These are phyloP conservation scores for Brachyrhaphis roseni DNA, from an alignment of 2,797 vertebrate genomes.

Conservation along the genomic window DNA sequence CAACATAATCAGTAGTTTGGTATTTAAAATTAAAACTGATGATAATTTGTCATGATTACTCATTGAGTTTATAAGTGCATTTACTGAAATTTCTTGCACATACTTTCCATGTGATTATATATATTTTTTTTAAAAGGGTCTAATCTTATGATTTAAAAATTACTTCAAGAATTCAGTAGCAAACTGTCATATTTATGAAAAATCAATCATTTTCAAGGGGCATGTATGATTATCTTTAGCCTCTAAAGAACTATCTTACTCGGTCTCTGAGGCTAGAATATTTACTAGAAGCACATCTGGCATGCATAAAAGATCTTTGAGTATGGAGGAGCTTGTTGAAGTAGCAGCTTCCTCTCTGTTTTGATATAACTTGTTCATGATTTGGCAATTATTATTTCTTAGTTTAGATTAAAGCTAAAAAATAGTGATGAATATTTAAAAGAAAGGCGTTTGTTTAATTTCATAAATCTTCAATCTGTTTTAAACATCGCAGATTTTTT, in stretches of 20 bases:
- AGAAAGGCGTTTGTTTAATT: neutral
- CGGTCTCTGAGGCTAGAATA: neutral
- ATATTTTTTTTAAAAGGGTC: neutral
- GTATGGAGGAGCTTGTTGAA: neutral
- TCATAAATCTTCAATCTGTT: neutral
- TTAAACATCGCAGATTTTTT: neutral
- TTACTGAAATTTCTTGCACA: neutral
- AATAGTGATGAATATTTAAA: neutral
- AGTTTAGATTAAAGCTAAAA: neutral
- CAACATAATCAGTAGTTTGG: neutral
- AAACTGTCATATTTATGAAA: neutral
- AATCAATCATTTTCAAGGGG: neutral
- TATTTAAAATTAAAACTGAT: neutral
- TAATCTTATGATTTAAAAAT: neutral
- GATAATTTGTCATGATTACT: neutral
- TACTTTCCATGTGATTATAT: neutral
- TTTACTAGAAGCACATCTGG: neutral
- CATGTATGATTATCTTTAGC: too few relatives aligned
- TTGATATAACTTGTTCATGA: neutral
- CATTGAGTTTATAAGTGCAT: neutral
- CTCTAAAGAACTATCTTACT: neutral
- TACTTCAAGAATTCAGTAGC: neutral
- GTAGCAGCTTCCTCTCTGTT: neutral
- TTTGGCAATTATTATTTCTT: neutral
- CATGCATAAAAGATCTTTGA: neutral